phyloP scores from a whole-genome alignment of 2,113 vertebrate genomes.

The Poeciliopsis turrubarensis region DNA sequence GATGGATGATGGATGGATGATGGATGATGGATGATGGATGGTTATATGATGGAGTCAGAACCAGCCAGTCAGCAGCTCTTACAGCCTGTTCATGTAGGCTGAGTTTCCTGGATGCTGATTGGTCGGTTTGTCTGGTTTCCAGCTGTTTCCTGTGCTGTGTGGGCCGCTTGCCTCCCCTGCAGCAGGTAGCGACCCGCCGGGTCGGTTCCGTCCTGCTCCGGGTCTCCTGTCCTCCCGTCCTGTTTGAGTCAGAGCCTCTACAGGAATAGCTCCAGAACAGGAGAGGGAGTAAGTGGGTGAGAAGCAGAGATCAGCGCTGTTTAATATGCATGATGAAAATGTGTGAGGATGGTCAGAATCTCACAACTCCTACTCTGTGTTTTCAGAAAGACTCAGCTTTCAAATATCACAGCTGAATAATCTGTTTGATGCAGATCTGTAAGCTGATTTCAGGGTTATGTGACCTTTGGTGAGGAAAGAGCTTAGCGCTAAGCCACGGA shows the following conservation, averaged over 20 bases:
- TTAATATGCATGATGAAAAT: conserved; percentile 70
- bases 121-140: conserved; percentile 15
- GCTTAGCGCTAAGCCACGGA: neutral
- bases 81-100: neutral
- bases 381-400: conserved; percentile 16
- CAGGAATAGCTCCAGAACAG: conserved; percentile 70
- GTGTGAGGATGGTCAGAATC: conserved; percentile 49
- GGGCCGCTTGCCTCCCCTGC: conserved; percentile 22
- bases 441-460: neutral
- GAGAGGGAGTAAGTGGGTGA: conserved; percentile 74
- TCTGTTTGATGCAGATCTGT: conserved; percentile 1
- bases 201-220: conserved; percentile 5
- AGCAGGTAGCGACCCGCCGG: neutral
- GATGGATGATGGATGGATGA: too few relatives aligned
- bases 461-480: neutral
- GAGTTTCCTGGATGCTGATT: conserved; percentile 26
- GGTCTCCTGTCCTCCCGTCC: conserved; percentile 29
- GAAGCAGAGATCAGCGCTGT: conserved; percentile 60
- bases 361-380: conserved; percentile 24
- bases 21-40: too few relatives aligned
- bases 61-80: neutral
- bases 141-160: conserved; percentile 23
- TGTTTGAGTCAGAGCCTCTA: conserved; percentile 63
- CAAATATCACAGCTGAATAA: conserved; percentile 17
- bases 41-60: too few relatives aligned